Percentiles rank a stretch among this genome's conserved stretches.
Evolutionary conservation across 2,888 invertebrate genomes (phyloP).

Genomic region (Loripinus fragilis): DNA sequence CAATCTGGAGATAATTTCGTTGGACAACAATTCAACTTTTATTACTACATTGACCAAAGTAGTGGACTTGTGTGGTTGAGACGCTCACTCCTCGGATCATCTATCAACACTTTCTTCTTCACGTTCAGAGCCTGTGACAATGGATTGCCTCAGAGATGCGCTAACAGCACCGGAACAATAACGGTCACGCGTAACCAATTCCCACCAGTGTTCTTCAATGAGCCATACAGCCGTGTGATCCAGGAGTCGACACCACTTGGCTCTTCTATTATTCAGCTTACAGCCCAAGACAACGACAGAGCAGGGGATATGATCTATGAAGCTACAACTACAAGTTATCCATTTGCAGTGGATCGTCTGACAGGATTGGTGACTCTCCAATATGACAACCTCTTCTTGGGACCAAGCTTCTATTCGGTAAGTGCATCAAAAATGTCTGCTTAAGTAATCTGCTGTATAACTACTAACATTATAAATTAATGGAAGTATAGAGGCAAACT

Average conservation of each 20-base stretch:
- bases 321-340: conserved; percentile 55
- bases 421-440: no score
- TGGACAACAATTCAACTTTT: conserved; percentile 33
- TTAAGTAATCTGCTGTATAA: no score
- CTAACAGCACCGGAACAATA: conserved; percentile 68
- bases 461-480: no score
- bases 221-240: conserved; percentile 61
- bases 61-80: conserved; percentile 71
- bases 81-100: conserved; percentile 51
- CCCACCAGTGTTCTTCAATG: conserved; percentile 70
- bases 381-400: conserved; percentile 59
- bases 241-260: conserved; percentile 48
- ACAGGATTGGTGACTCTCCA: conserved; percentile 62
- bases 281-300: conserved; percentile 64
- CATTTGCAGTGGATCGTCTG: conserved; percentile 60
- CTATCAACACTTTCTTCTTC: conserved; percentile 63
- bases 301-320: conserved; percentile 66
- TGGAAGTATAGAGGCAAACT: no score
- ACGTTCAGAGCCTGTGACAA: conserved; percentile 67
- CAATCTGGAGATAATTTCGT: conserved; percentile 46
- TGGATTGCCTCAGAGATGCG: conserved; percentile 67
- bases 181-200: conserved; percentile 70
- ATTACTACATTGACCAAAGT: conserved; percentile 76
- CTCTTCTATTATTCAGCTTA: conserved; percentile 48
- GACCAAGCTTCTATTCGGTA: conserved; percentile 64